phyloP scores from a whole-genome alignment of 1,140 invertebrate species.

The Lasioglossum baleicum region DNA sequence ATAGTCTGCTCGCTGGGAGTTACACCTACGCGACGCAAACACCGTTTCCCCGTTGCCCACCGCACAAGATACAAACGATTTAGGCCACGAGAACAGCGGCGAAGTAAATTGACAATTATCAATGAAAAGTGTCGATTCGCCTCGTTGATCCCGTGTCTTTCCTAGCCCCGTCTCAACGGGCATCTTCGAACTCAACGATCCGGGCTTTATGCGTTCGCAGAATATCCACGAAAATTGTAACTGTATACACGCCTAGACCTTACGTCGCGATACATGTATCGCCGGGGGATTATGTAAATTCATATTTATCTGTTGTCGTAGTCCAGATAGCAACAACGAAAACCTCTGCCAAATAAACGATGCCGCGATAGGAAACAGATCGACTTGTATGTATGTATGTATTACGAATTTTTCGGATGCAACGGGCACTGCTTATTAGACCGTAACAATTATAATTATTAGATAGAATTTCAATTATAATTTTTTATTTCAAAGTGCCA shows the following conservation, averaged over 20 bases:
- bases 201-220: conserved; percentile 2
- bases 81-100: conserved; percentile 60
- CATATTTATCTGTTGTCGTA: not conserved
- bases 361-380: not conserved
- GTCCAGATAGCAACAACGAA: not conserved
- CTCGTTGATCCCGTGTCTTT: conserved; percentile 49
- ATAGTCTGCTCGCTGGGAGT: conserved; percentile 66
- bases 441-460: too few species aligned
- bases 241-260: not conserved
- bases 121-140: conserved; percentile 72
- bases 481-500: too few species aligned
- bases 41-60: conserved; percentile 51
- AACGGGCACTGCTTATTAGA: too few species aligned
- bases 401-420: too few species aligned
- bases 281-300: not conserved
- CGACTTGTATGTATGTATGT: too few species aligned
- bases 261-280: not conserved
- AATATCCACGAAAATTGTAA: conserved; percentile 5
- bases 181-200: conserved; percentile 6
- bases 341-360: not conserved
- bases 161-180: not conserved
- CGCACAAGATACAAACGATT: conserved; percentile 25
- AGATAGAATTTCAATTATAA: too few species aligned
- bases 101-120: conserved; percentile 74
- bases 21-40: conserved; percentile 19